Conservation (phyloP, 2,797 vertebrate species). For the Pipistrellus nathusii region DNA sequence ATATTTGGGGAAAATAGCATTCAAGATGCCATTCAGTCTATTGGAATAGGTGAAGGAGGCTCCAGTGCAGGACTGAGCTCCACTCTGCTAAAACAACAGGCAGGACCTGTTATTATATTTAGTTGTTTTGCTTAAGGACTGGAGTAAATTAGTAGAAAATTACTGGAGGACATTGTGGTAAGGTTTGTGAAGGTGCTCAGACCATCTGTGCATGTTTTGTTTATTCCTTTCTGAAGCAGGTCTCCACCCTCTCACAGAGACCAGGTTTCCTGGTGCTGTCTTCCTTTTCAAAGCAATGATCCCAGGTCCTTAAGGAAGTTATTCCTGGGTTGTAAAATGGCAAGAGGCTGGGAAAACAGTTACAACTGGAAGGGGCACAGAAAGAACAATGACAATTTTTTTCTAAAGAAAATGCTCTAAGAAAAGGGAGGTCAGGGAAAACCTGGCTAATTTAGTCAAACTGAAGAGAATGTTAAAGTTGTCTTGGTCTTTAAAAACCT, state of each 20-base stretch:
- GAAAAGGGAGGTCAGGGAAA: neutral
- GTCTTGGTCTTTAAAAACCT: constrained; percentile 8
- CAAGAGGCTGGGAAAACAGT: neutral
- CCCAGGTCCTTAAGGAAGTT: neutral
- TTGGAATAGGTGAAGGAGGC: neutral
- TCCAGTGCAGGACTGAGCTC: neutral
- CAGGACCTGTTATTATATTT: neutral
- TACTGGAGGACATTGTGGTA: neutral
- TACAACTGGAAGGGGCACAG: neutral
- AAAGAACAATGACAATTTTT: neutral
- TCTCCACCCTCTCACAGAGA: neutral
- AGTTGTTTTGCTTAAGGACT: neutral
- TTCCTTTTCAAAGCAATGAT: neutral
- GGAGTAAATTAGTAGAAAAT: neutral
- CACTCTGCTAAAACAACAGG: neutral
- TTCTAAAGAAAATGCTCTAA: neutral
- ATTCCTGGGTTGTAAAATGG: neutral
- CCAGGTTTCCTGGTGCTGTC: neutral
- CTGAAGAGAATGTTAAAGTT: neutral
- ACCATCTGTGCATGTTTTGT: neutral
- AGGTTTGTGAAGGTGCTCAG: neutral
- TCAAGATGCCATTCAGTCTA: neutral
- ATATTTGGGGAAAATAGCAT: constrained; percentile 39
- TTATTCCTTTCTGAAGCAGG: neutral
- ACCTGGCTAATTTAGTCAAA: neutral